Conservation (phyloP, 1,140 invertebrate genomes). For the Triops cancriformis region DNA sequence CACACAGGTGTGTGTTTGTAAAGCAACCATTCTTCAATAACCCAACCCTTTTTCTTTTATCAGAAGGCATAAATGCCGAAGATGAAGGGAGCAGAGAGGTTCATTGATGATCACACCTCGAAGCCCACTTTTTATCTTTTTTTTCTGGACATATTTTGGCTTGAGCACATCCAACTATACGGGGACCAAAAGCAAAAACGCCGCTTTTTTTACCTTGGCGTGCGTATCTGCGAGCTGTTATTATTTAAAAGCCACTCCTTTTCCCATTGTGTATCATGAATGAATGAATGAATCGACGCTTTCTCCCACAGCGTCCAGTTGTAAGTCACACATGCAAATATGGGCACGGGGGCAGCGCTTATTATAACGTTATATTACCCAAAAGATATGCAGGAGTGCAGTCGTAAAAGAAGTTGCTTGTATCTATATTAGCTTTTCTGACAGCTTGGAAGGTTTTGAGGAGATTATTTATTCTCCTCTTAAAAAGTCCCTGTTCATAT, state of each 20-base stretch:
- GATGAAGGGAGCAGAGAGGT: background rate
- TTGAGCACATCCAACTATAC: background rate
- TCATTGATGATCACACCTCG: background rate
- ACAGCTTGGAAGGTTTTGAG: background rate
- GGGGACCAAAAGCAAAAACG: background rate
- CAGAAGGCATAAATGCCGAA: background rate
- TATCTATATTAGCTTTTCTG: background rate
- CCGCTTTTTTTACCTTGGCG: background rate
- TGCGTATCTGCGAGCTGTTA: background rate
- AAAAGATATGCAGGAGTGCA: background rate
- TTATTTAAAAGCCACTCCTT: conserved; percentile 14
- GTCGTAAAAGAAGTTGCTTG: background rate
- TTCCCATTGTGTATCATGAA: background rate
- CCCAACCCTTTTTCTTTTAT: background rate
- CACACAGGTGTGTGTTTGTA: conserved; percentile 4
- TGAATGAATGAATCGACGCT: conserved; percentile 10
- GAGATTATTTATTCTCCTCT: background rate
- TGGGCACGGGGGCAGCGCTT: background rate
- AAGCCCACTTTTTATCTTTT: background rate
- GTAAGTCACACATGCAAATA: conserved; percentile 6
- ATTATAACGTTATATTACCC: background rate
- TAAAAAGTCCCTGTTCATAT: background rate
- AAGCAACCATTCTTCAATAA: background rate
- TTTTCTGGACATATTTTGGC: background rate
- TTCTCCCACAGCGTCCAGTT: background rate